phyloP scores from a whole-genome alignment of 2,113 vertebrate species.

The Prinia subflava region DNA sequence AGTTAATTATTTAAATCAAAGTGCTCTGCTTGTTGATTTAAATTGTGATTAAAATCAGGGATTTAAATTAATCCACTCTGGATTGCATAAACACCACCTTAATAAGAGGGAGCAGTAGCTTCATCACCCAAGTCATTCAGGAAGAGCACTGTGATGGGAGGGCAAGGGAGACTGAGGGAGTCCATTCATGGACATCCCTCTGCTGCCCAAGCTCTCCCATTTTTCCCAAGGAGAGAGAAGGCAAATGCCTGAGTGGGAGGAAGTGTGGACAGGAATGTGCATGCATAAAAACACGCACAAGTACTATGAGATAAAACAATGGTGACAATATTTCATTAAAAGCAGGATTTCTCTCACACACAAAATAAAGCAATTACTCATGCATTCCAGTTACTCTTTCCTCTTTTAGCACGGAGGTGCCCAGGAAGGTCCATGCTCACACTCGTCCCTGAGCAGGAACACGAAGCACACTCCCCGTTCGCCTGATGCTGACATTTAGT shows the following conservation, averaged over 20 bases:
- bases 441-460: neutral
- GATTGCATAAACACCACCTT: conserved; percentile 32
- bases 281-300: neutral
- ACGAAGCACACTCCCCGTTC: neutral
- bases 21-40: conserved; percentile 31
- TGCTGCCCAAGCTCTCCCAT: neutral
- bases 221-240: neutral
- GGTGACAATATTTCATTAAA: neutral
- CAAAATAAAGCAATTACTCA: neutral
- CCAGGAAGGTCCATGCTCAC: neutral
- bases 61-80: conserved; percentile 52
- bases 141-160: neutral
- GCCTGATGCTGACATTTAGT: neutral
- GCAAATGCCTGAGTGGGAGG: neutral
- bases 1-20: conserved; percentile 57
- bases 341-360: neutral
- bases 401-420: neutral
- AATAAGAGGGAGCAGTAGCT: neutral
- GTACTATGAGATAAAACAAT: neutral
- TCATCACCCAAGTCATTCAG: neutral
- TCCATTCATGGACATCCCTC: neutral
- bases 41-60: conserved; percentile 57
- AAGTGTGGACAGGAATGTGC: neutral
- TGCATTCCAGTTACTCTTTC: neutral
- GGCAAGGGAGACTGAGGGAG: neutral